These are phyloP conservation scores for Valencia hispanica DNA, from an alignment of 2,797 vertebrate species.

Conservation along the genomic window DNA sequence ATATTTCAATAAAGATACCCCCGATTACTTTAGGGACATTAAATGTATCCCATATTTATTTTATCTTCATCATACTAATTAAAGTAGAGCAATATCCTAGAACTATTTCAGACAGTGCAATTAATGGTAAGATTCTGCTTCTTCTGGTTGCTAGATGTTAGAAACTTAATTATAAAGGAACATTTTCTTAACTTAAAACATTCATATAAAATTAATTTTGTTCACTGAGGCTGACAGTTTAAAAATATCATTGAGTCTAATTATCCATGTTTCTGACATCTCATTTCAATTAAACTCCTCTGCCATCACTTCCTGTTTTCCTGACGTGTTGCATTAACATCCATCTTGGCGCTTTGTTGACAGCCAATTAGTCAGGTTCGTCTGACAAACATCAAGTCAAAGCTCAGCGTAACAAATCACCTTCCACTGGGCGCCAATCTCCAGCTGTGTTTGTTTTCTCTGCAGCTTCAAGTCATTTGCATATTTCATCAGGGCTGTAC, in stretches of 20 bases:
- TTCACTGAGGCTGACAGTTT: neutral
- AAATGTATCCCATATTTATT: neutral
- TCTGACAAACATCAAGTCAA: constrained; percentile 34
- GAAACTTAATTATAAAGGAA: neutral
- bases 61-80: neutral
- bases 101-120: neutral
- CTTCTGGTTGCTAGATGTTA: neutral
- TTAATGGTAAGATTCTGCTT: neutral
- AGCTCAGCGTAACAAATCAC: constrained; percentile 31
- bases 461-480: constrained; percentile 28
- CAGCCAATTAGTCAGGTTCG: constrained; percentile 54
- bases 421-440: constrained; percentile 22
- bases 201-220: neutral
- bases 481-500: constrained; percentile 28
- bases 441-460: constrained; percentile 44
- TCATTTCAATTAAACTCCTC: constrained; percentile 2
- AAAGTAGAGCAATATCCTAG: neutral
- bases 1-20: neutral
- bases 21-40: neutral
- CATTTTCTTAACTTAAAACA: neutral
- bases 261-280: constrained; percentile 16
- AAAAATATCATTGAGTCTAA: neutral
- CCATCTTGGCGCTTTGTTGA: constrained; percentile 38
- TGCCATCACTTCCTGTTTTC: constrained; percentile 21
- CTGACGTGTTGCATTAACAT: constrained; percentile 37